Evolutionary conservation across 2,113 vertebrate species (phyloP).

Genomic region (Pterocles burchelli): DNA sequence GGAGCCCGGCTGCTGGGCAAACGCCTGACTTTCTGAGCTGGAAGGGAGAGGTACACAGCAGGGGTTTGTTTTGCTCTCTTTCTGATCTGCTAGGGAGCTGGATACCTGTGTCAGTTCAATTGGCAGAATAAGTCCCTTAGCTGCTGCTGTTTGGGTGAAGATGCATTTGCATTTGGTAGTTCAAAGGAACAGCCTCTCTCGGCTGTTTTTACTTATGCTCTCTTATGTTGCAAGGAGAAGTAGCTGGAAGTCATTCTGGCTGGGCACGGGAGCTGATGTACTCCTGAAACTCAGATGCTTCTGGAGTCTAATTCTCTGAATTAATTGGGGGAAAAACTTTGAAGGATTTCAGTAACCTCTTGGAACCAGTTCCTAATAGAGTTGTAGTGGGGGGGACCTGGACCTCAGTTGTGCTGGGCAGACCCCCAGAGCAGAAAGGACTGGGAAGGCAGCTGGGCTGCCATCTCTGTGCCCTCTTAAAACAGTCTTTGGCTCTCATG

Average conservation of each 20-base stretch:
- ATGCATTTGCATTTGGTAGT: not conserved
- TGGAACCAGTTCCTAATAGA: not conserved
- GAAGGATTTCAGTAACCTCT: not conserved
- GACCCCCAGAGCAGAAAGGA: not conserved
- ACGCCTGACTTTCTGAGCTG: not conserved
- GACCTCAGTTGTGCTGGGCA: not conserved
- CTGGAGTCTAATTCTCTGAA: not conserved
- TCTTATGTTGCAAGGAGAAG: not conserved
- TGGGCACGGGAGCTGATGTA: not conserved
- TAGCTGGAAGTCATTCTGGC: not conserved
- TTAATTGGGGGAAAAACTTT: not conserved
- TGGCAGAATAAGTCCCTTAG: not conserved
- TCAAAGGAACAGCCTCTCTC: not conserved
- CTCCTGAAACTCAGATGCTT: not conserved
- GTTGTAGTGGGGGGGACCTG: not conserved
- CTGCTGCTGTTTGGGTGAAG: not conserved
- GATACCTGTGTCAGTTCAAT: not conserved
- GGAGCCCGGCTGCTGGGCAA: not conserved
- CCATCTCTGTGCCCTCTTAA: not conserved
- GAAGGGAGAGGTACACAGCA: not conserved
- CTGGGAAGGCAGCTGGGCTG: not conserved
- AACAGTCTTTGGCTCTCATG: not conserved
- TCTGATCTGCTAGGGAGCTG: not conserved
- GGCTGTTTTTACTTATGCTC: not conserved
- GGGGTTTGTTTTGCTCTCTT: not conserved